Evolutionary conservation across 2,113 vertebrate genomes (phyloP), one percentile per base, ranked within the genome.

Genomic region (Atrichornis clamosus): DNA sequence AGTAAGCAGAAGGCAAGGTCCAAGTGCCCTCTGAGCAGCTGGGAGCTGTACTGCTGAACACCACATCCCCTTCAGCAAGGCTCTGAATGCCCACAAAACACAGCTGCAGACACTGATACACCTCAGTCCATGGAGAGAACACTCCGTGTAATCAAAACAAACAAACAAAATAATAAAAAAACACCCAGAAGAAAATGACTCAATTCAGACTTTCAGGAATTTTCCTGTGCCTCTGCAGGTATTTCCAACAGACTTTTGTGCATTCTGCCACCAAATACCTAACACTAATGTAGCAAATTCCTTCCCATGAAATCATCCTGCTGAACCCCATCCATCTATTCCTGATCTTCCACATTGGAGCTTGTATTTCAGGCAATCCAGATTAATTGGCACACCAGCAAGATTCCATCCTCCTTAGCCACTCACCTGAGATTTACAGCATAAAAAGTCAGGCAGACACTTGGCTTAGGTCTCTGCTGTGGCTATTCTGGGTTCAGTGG

Each of bases 401-500:
- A 13, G 3, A 69, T 42, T 68, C 67, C 88, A 58, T 94, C 75
- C 58, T 80, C 82, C 49, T 88, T 30, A 53, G 62, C 70, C 9
- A 17, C 67, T 85, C 88, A 32, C 85, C 83, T 64, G 78, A 83
- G 95, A 76, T 80, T 87, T 79, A 60, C 63, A 53, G 78, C 2
- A 3, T 8, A 23, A 19, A 74, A 90, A 93, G 62, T 10, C 88
- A 69, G 70, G 47, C 92, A 89, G 87, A 44, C 23, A 8, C 60
- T 87, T 87, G 87, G 89, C 84, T 80, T 27, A 30, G 58, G 58
- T 77, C 85, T 92, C 93, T 91, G 73, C 77, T 5, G 2, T 17
- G 60, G 81, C 39, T 78, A 21, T 95, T 96, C 90, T 75, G 69
- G 84, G 74, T 78, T 93, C 92, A 72, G 42, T 39, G 77, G 77